Evolutionary conservation across 35 echinoderm and acorn worm genomes (phyloP), one percentile per base, ranked within the genome.

Genomic region (Ophioderma brevispina): DNA sequence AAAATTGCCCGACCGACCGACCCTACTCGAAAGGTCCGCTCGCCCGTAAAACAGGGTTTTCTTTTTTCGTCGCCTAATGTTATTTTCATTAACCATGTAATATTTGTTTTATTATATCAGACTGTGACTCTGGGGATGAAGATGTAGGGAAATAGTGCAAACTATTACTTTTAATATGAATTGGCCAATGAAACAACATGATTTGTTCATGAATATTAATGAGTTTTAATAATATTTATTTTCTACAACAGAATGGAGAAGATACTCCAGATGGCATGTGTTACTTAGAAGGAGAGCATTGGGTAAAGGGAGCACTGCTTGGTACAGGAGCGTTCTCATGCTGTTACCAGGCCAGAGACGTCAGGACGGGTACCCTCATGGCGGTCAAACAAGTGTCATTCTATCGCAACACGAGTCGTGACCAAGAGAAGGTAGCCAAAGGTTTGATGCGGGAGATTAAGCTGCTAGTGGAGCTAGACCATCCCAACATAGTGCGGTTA

Each of bases 331-430:
- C 97, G 18, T 99, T 99, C 91, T 99, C 97, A 42, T 91, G 92
- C 18, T 99, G 97, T 86, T 99, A 95, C 81, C 91, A 95, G 86
- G 94, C 91, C 8, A 93, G 93, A 49, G 97, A 99, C 40, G 86
- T 92, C 43, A 56, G 77, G 30, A 95, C 97, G 79, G 97, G 97
- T 38, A 93, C 97, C 8, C 82, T 99, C 3, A 99, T 99, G 97
- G 97, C 97, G 13, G 90, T 99, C 17, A 99, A 99, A 86, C 97
- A 99, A 87, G 90, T 98, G 17, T 98, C 96, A 0, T 98, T 98
- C 50, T 87, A 85, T 64, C 90, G 96, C 11, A 98, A 98, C 79
- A 92, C 81, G n/a, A 78, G 77, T 0, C 1, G 28, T 4, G 96
- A 98, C 28, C 96, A 98, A 75, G 93, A 98, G 23, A 95, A 98